Evolutionary conservation across 2,888 invertebrate genomes (phyloP).

Genomic region (Tachina fera): DNA sequence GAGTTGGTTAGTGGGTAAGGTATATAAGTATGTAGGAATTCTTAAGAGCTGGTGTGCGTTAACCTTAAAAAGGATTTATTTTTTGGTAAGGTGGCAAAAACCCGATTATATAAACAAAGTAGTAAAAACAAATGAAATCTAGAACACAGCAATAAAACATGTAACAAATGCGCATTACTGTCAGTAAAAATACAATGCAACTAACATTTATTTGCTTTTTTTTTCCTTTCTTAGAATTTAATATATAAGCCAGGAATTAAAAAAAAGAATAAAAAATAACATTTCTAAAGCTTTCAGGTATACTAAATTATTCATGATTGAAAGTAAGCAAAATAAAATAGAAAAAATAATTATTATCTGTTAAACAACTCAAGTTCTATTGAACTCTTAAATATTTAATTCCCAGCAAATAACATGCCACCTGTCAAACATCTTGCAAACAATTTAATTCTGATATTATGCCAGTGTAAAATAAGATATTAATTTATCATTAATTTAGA

Average conservation of each 20-base stretch:
- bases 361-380: background rate
- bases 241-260: background rate
- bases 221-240: constrained; percentile 8
- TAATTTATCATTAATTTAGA: no score
- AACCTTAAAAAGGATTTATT: constrained; percentile 56
- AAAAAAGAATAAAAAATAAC: background rate
- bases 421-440: constrained; percentile 1
- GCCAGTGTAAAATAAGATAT: no score
- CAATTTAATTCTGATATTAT: background rate
- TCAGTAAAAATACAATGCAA: constrained; percentile 56
- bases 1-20: no score
- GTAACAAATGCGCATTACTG: constrained; percentile 50
- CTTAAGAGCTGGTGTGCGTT: constrained; percentile 16
- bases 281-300: background rate
- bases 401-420: background rate
- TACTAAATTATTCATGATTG: background rate
- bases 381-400: constrained; percentile 43
- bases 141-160: constrained; percentile 4
- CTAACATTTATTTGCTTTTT: constrained; percentile 9
- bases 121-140: constrained; percentile 45
- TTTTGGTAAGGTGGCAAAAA: constrained; percentile 61
- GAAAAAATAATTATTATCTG: background rate
- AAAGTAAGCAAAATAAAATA: background rate
- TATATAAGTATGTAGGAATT: background rate
- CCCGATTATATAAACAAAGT: constrained; percentile 57